Base-by-base conservation (phyloP, 2,797 vertebrate species). In the Ctenochaetus hawaiiensis region DNA sequence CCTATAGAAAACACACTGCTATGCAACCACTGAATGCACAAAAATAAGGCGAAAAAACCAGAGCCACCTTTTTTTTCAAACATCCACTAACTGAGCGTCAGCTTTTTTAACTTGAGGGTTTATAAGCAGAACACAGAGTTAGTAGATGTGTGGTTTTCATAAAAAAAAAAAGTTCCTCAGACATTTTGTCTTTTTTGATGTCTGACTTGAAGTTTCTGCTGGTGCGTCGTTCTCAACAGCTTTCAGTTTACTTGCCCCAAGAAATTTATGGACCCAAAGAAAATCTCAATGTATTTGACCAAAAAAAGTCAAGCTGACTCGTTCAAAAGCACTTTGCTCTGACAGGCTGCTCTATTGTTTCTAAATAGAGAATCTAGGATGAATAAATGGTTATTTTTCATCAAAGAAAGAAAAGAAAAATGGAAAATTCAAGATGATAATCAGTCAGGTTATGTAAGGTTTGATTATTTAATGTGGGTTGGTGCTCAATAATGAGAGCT, bases 1-100 rank as follows among this genome's bases (percentile, higher is more conserved):
- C 95, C 96, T 97, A 93, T 93, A 91, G 89, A 95, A 90, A 95
- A 93, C 85, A 91, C 92, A 91, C 88, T 68, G 91, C 92, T 75
- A 67, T 87, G 76, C 77, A 81, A 78, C 90, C 72, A 95, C 83
- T 94, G 85, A 88, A 85, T 74, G 81, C 86, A 83, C 61, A 85
- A 89, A 94, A 91, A 90, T 89, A 83, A 91, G 89, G 84, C 90
- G 93, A 94, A 95, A 91, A 93, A 93, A 88, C 93, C 85, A 95
- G 94, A 95, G 91, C 80, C 71, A 84, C 81, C 74, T 59, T 87
- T 89, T 86, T 73, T 37, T 16, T 6, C 75, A 77, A 68, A 80
- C 23, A 53, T 64, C 68, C 78, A 86, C 67, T 64, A 69, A 45
- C 30, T 63, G 39, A 17, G 75, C 13, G 86, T 95, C 94, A 94